Percentiles rank a stretch among this genome's conserved stretches.
Conservation (phyloP, 2,888 invertebrate species). For the Lasiommata megera region DNA sequence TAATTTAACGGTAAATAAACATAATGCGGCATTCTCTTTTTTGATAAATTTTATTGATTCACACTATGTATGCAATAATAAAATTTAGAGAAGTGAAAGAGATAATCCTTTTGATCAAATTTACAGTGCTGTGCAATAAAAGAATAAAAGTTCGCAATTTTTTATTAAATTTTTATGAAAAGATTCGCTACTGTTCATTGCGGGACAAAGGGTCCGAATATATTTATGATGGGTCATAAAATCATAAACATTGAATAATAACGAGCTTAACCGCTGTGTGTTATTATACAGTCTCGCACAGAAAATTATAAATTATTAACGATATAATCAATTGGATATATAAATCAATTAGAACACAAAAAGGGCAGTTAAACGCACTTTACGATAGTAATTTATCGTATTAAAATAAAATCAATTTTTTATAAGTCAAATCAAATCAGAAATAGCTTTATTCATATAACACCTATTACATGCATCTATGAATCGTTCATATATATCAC, state of each 20-base stretch:
- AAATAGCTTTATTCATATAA: too few species aligned
- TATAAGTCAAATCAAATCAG: not conserved
- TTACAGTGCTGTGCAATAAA: constrained; percentile 8
- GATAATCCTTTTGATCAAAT: constrained; percentile 16
- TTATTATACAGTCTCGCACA: not conserved
- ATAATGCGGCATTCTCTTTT: constrained; percentile 2
- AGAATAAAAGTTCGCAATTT: constrained; percentile 13
- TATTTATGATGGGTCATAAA: constrained; percentile 20
- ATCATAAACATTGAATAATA: constrained; percentile 9
- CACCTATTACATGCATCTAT: too few species aligned
- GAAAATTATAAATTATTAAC: constrained; percentile 16
- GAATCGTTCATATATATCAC: too few species aligned
- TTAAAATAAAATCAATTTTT: not conserved
- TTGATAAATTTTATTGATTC: constrained; percentile 21
- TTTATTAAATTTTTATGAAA: constrained; percentile 1
- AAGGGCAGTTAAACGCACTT: not conserved
- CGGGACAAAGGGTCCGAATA: constrained; percentile 15
- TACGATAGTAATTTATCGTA: not conserved
- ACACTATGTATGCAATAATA: constrained; percentile 12
- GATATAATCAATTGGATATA: constrained; percentile 6
- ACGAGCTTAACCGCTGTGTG: not conserved
- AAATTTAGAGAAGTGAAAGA: constrained; percentile 16
- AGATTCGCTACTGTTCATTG: constrained; percentile 9
- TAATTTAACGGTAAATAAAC: constrained; percentile 20
- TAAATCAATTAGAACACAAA: constrained; percentile 8